These are phyloP conservation scores for Halocynthia roretzi DNA, from an alignment of 23 tunicate genomes.

Conservation along the genomic window DNA sequence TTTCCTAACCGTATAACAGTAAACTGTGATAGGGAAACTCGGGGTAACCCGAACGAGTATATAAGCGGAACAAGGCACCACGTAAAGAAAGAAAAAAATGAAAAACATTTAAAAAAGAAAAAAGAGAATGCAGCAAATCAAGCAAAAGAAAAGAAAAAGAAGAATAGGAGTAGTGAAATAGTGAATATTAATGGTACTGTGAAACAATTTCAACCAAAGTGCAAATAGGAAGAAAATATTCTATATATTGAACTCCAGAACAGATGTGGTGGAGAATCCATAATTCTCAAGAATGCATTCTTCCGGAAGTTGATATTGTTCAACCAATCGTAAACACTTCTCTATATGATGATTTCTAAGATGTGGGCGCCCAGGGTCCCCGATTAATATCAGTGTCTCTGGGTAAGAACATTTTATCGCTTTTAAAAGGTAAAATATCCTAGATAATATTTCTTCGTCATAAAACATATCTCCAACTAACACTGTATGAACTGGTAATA, in stretches of 20 bases:
- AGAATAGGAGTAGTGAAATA: no score
- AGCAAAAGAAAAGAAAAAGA: no score
- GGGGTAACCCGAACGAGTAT: no score
- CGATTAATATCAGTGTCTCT: conserved; percentile 12
- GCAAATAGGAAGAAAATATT: neutral
- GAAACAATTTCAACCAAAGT: no score
- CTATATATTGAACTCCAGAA: neutral
- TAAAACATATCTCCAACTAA: conserved; percentile 42
- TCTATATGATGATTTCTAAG: conserved; percentile 7
- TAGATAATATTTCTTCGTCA: conserved; percentile 21
- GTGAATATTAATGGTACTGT: no score
- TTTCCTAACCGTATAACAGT: no score
- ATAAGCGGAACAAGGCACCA: no score
- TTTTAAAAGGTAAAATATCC: conserved; percentile 5
- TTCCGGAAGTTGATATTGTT: conserved; percentile 5
- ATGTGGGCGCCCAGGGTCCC: conserved; percentile 34
- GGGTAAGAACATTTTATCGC: neutral
- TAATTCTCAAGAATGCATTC: neutral
- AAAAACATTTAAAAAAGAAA: no score
- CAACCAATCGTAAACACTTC: neutral
- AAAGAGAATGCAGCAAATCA: no score
- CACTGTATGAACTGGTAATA: conserved; percentile 7
- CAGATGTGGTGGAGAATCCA: conserved; percentile 1
- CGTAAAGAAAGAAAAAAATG: no score
- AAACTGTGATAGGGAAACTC: no score